A percentile compares a stretch with the other conserved stretches of the same genome.
Conservation (phyloP, 2,113 vertebrate species). For the Xenotilapia caudafasciata region DNA sequence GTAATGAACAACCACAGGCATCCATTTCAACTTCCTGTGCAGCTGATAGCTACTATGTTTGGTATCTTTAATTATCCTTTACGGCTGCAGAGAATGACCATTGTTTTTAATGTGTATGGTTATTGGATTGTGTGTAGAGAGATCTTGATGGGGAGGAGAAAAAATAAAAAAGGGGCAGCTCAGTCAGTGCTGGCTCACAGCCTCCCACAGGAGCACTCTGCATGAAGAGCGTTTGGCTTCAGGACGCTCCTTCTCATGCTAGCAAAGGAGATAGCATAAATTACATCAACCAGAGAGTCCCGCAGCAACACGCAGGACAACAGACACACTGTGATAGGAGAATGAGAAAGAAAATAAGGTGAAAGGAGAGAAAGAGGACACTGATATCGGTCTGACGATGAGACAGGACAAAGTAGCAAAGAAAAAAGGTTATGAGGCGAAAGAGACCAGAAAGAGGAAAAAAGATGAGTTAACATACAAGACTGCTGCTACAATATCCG, state of each 20-base stretch:
- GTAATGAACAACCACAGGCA: not conserved
- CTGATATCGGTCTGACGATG: slow-evolving; percentile 1
- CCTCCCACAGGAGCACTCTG: slow-evolving; percentile 58
- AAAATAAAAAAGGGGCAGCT: not conserved
- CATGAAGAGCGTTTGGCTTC: slow-evolving; percentile 42
- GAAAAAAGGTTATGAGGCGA: not conserved
- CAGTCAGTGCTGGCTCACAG: slow-evolving; percentile 20
- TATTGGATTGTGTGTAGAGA: not conserved
- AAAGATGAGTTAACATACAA: not conserved
- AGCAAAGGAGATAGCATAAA: slow-evolving; percentile 55
- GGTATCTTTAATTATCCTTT: not conserved
- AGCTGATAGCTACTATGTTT: not conserved
- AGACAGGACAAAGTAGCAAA: not conserved
- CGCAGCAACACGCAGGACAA: slow-evolving; percentile 32
- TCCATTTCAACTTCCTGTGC: not conserved
- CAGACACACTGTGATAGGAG: slow-evolving; percentile 13
- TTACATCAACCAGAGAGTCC: slow-evolving; percentile 54
- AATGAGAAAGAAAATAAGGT: not conserved
- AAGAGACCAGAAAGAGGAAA: not conserved
- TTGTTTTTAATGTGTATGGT: not conserved
- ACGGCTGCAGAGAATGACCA: not conserved
- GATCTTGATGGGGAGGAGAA: not conserved
- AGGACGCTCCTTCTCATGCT: slow-evolving; percentile 29
- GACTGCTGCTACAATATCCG: not conserved
- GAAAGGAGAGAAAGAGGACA: slow-evolving; percentile 1